These are phyloP conservation scores for Catharus ustulatus DNA, from an alignment of 2,797 vertebrate genomes.

Conservation along the genomic window DNA sequence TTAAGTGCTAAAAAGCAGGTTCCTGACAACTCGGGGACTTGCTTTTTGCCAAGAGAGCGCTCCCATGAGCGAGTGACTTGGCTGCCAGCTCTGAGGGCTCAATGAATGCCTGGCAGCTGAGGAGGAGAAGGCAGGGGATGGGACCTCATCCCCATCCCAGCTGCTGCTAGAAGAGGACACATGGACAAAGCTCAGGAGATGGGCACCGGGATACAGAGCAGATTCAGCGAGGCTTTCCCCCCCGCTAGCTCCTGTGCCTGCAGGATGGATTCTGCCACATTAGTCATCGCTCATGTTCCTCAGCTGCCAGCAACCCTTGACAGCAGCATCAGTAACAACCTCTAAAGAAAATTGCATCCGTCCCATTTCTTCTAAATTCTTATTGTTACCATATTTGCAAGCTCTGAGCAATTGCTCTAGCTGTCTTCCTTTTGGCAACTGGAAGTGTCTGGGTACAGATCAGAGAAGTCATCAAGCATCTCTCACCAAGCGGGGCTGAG, in stretches of 20 bases:
- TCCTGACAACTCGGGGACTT: not conserved
- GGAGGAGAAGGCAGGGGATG: not conserved
- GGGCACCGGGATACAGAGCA: not conserved
- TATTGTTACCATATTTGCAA: not conserved
- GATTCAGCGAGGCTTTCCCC: accelerated
- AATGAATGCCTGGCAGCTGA: not conserved
- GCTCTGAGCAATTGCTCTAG: constrained; percentile 43
- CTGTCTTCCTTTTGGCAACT: not conserved
- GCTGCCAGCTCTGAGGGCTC: not conserved
- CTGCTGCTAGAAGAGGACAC: not conserved
- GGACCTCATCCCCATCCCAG: not conserved
- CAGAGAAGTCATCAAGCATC: not conserved
- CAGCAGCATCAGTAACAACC: constrained; percentile 52
- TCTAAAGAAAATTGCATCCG: constrained; percentile 27
- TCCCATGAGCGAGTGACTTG: accelerated
- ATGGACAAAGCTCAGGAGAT: accelerated
- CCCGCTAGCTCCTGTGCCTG: not conserved
- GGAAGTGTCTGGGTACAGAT: not conserved
- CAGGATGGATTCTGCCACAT: not conserved
- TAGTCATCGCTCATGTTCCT: not conserved
- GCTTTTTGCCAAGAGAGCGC: not conserved
- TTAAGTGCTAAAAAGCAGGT: not conserved
- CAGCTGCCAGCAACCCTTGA: constrained; percentile 15
- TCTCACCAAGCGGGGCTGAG: not conserved
- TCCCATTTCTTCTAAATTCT: constrained; percentile 18